Evolutionary conservation across 2,797 vertebrate species (phyloP).

Genomic region (Pantherophis alleghaniensis): DNA sequence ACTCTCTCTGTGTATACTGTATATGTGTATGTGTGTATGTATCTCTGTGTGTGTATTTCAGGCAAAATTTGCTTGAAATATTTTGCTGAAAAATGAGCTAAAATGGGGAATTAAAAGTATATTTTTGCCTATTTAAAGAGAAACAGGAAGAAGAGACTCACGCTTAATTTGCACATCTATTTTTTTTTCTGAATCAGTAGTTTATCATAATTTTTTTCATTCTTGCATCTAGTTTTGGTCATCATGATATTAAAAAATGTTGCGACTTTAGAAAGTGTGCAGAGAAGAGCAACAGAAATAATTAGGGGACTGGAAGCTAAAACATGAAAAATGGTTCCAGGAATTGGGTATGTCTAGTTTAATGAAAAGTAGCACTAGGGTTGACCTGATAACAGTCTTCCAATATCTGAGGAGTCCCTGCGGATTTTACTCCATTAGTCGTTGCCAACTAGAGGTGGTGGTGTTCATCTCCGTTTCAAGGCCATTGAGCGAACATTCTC

Average conservation of each 20-base stretch:
- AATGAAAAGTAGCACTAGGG: neutral
- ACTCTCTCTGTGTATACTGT: no score
- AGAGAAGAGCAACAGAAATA: neutral
- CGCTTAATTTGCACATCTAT: neutral
- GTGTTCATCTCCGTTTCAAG: neutral
- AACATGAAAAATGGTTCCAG: neutral
- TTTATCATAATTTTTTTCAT: neutral
- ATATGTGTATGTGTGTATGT: neutral
- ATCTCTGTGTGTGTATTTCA: neutral
- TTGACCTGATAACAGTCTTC: neutral
- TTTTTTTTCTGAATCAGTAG: neutral
- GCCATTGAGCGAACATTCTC: neutral
- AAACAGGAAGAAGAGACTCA: neutral
- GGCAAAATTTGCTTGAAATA: neutral
- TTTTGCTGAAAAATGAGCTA: neutral
- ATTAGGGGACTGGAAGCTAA: neutral
- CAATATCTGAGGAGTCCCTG: neutral
- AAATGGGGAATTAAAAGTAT: neutral
- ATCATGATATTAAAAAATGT: neutral
- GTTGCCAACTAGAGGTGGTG: neutral
- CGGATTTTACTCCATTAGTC: neutral
- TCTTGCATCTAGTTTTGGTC: neutral
- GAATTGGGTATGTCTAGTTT: neutral
- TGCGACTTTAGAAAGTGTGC: neutral
- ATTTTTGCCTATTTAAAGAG: neutral